Base-by-base conservation (phyloP, 2,888 invertebrate species). In the Drosophila infuscata region DNA sequence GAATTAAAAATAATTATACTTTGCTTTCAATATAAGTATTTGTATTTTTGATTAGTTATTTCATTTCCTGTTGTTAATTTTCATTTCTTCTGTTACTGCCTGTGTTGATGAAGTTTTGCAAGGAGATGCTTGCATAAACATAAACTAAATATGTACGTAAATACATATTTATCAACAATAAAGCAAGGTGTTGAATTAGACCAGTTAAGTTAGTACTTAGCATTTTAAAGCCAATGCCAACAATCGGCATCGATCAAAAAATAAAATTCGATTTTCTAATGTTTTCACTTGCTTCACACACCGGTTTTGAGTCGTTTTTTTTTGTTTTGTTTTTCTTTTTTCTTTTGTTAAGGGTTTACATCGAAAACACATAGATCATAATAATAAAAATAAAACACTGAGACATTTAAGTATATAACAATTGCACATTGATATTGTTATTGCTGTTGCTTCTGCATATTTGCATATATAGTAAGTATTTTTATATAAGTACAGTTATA, bases 1-100 rank as follows among this genome's bases (percentile, higher is more conserved):
- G 69, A 74, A 84, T 78, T 64, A 73, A 83, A 89, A 87, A 79
- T 83, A 73, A 76, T 81, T 85, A 80, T 76, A 74, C 74, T 84
- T 76, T 76, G 79, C 51, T 70, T 69, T 80, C 70, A 70, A 72
- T 61, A 64, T 56, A 70, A 76, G 64, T 77, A 74, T 62, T 60
- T 62, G 43, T 68, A 58, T 75, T 78, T 46, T 78, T 78, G 80
- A 79, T 78, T 78, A 76, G 76, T 71, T 72, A 79, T 56, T 38
- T 76, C 80, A 79, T 74, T 70, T 75, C 70, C 70, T 64, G 76
- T 70, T 70, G 25, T 25, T 20, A 20, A 43, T 20, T 43, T 43
- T 43, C 11, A 36, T 41, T 46, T 15, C 8, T 43, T 32, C 53
- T 61, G 32, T 54, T 69, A 17, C 41, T 60, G 59, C 63, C 53